Conservation (phyloP, 1,140 invertebrate genomes). For the Heliconius nattereri region DNA sequence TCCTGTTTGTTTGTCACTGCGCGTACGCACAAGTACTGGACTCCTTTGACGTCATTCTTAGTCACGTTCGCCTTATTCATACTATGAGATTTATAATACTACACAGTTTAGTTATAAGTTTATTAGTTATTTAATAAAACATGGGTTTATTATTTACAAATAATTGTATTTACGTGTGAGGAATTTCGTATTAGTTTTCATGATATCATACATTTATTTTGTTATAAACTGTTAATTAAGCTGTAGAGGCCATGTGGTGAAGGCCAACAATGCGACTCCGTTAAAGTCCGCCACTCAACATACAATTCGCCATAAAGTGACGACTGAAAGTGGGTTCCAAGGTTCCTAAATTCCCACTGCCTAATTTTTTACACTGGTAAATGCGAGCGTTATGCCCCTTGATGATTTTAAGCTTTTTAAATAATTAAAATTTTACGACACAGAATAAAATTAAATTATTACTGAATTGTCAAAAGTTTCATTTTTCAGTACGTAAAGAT, state of each 20-base stretch:
- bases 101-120: not conserved
- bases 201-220: not conserved
- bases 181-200: not conserved
- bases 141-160: not conserved
- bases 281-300: too few species aligned
- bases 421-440: too few species aligned
- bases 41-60: slow-evolving; percentile 33
- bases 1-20: slow-evolving; percentile 35
- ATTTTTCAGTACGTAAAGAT: too few species aligned
- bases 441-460: too few species aligned
- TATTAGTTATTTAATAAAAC: not conserved
- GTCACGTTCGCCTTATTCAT: slow-evolving; percentile 11
- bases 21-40: slow-evolving; percentile 8
- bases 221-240: not conserved
- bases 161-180: not conserved
- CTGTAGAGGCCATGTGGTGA: not conserved
- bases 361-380: too few species aligned
- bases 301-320: too few species aligned
- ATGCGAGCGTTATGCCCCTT: too few species aligned
- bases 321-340: too few species aligned
- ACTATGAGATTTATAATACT: not conserved
- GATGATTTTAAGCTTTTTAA: too few species aligned
- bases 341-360: too few species aligned
- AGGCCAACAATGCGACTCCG: too few species aligned
- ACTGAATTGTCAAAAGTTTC: too few species aligned